Evolutionary conservation across 2,113 vertebrate species (phyloP).

Genomic region (Lophotis ruficrista): DNA sequence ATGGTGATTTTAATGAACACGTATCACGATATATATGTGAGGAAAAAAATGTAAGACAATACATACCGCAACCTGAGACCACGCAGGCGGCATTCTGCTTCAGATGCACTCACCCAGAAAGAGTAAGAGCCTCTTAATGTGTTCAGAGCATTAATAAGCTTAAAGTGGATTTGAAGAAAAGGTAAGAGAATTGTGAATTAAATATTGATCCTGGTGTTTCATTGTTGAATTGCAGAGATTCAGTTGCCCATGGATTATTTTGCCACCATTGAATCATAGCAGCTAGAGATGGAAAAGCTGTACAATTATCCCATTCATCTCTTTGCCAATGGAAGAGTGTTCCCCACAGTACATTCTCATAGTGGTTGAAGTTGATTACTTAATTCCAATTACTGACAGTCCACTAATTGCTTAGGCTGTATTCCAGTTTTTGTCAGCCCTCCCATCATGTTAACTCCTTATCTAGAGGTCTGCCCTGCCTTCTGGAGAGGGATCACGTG

Average conservation of each 20-base stretch:
- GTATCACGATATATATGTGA: background rate
- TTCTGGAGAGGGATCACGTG: background rate
- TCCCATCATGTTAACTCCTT: conserved; percentile 36
- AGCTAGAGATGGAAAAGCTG: conserved; percentile 9
- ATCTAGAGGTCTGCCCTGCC: conserved; percentile 8
- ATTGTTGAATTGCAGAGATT: conserved; percentile 24
- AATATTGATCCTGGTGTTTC: conserved; percentile 56
- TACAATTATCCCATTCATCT: conserved; percentile 45
- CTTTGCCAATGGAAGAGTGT: conserved; percentile 36
- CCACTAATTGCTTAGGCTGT: conserved; percentile 57
- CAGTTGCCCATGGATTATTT: conserved; percentile 34
- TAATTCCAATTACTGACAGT: conserved; percentile 64
- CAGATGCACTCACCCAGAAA: background rate
- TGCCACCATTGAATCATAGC: background rate
- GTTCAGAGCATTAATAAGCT: conserved; percentile 38
- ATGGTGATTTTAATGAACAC: background rate
- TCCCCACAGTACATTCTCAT: conserved; percentile 14
- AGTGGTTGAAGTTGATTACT: conserved; percentile 49
- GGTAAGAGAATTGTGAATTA: conserved; percentile 48
- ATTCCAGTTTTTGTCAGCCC: conserved; percentile 54
- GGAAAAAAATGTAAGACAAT: background rate
- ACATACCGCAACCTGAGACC: background rate
- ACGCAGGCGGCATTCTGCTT: background rate
- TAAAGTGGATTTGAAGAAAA: conserved; percentile 36
- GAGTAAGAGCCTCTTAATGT: conserved; percentile 17